These are phyloP conservation scores for Henricia sp. DNA, from an alignment of 53 echinoderm and acorn worm species.

Conservation along the genomic window DNA sequence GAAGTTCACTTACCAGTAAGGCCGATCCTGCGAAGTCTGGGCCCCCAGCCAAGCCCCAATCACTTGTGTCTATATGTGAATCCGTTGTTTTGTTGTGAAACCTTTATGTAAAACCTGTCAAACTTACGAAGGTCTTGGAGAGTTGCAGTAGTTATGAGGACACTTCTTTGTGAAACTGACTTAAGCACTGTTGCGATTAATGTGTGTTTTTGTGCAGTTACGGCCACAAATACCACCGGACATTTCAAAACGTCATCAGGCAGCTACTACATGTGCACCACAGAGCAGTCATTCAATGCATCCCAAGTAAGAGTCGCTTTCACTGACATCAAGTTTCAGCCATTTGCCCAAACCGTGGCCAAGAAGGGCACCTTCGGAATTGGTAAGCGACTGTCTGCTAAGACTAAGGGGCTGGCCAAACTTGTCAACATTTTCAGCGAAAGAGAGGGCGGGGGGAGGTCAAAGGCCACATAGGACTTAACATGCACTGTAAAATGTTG, in stretches of 20 bases:
- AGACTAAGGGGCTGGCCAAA: not conserved
- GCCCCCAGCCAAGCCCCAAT: too few species aligned
- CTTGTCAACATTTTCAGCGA: too few species aligned
- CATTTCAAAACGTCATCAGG: constrained; percentile 9
- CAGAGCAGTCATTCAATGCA: constrained; percentile 10
- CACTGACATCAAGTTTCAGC: constrained; percentile 71
- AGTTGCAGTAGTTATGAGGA: not conserved
- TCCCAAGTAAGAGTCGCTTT: constrained; percentile 43
- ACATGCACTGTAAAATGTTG: not conserved
- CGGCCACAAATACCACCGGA: not conserved
- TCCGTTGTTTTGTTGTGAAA: too few species aligned
- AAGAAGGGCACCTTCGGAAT: constrained; percentile 48
- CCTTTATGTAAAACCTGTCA: not conserved
- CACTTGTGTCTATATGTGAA: too few species aligned
- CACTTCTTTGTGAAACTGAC: not conserved
- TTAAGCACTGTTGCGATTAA: not conserved
- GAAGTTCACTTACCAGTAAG: too few species aligned
- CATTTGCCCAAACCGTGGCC: constrained; percentile 62
- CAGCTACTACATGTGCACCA: constrained; percentile 67
- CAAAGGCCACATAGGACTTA: too few species aligned
- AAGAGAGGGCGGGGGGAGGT: too few species aligned
- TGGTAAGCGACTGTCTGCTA: constrained; percentile 46
- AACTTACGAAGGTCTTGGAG: not conserved
- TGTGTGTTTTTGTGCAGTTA: not conserved
- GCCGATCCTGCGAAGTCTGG: too few species aligned